Percentiles rank a stretch among this genome's conserved stretches.
Evolutionary conservation across 2,888 invertebrate species (phyloP).

Genomic region (Drosophila siamana): DNA sequence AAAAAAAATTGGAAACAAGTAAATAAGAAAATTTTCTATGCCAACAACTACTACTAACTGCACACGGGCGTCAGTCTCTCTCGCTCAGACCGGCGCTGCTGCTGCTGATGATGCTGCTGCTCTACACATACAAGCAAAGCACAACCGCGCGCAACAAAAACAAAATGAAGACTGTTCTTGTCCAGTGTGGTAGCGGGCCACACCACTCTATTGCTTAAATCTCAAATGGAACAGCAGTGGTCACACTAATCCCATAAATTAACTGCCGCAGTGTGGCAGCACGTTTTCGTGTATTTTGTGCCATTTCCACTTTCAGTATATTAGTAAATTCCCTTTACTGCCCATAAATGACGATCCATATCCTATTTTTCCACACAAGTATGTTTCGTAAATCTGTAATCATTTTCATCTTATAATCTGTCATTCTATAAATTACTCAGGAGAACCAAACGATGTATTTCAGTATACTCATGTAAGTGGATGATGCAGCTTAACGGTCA

Average conservation of each 20-base stretch:
- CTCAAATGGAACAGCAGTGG: conserved; percentile 1
- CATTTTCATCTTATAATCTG: too few relatives aligned
- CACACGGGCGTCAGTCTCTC: conserved; percentile 53
- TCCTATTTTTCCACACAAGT: too few relatives aligned
- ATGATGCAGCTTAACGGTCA: too few relatives aligned
- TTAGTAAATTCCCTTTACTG: too few relatives aligned
- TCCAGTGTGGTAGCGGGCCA: conserved; percentile 22
- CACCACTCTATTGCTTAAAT: not conserved
- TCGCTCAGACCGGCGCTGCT: conserved; percentile 52
- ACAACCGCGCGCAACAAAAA: conserved; percentile 56
- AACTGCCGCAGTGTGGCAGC: conserved; percentile 2
- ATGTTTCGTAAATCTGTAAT: too few relatives aligned
- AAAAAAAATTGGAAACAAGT: conserved; percentile 57
- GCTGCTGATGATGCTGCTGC: conserved; percentile 18
- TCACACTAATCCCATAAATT: conserved; percentile 15
- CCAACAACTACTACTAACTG: conserved; percentile 48
- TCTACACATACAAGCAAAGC: conserved; percentile 40
- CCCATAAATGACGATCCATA: too few relatives aligned
- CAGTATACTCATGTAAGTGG: too few relatives aligned
- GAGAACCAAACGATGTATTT: too few relatives aligned
- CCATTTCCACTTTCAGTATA: too few relatives aligned
- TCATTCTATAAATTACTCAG: too few relatives aligned
- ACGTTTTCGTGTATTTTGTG: too few relatives aligned
- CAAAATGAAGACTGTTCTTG: conserved; percentile 54
- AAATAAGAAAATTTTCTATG: conserved; percentile 63